Evolutionary conservation across 1,140 invertebrate species (phyloP).

Genomic region (Brachionus koreanus): DNA sequence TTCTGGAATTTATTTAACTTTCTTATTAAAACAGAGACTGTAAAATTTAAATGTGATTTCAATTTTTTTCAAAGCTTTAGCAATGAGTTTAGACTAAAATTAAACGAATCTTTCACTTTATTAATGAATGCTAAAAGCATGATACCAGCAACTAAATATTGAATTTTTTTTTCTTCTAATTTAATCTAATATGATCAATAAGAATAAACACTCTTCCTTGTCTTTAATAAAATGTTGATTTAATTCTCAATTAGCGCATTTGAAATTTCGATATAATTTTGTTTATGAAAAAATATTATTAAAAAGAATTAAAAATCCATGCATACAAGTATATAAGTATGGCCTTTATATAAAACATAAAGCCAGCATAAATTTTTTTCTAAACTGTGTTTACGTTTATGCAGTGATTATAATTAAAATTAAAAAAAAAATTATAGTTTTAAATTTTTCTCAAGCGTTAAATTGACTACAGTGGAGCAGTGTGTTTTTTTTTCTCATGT

Average conservation of each 20-base stretch:
- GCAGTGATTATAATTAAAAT: not conserved
- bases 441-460: not conserved
- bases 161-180: not conserved
- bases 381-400: not conserved
- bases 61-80: not conserved
- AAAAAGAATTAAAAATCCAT: constrained; percentile 13
- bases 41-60: constrained; percentile 6
- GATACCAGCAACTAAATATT: not conserved
- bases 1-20: constrained; percentile 12
- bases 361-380: not conserved
- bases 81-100: not conserved
- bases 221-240: not conserved
- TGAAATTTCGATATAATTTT: not conserved
- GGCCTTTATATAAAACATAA: not conserved
- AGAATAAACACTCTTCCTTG: not conserved
- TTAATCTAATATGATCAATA: not conserved
- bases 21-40: not conserved
- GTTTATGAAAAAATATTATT: constrained; percentile 18
- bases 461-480: not conserved
- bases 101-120: not conserved
- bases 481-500: not conserved
- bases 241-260: not conserved
- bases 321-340: constrained; percentile 2
- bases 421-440: not conserved
- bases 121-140: constrained; percentile 10